Conservation (phyloP, 1,140 invertebrate genomes). For the Nasonia giraulti region DNA sequence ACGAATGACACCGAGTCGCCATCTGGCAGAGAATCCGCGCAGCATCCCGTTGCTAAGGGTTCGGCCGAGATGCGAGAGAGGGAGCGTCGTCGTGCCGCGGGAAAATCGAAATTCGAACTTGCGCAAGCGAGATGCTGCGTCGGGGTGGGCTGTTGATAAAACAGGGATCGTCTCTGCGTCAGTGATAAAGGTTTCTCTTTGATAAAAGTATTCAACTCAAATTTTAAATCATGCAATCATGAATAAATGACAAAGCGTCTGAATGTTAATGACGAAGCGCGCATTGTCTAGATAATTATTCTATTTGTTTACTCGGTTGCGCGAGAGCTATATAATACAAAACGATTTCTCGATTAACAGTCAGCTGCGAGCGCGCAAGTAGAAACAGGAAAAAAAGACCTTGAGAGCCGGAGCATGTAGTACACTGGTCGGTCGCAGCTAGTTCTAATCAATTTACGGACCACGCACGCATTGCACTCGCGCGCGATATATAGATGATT, state of each 20-base stretch:
- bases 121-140: neutral
- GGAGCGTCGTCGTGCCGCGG: constrained; percentile 38
- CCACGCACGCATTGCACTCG: constrained; percentile 19
- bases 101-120: constrained; percentile 42
- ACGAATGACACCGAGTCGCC: constrained; percentile 45
- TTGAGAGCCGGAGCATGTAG: neutral
- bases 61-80: constrained; percentile 41
- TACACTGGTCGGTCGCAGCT: neutral
- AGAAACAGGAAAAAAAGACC: constrained; percentile 13
- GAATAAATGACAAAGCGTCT: neutral
- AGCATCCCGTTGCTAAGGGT: constrained; percentile 48
- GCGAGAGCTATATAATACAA: too few relatives aligned
- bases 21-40: constrained; percentile 38
- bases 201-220: too few relatives aligned
- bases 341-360: neutral
- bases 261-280: neutral
- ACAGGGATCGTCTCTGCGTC: neutral
- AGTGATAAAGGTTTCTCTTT: neutral
- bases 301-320: neutral
- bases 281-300: neutral
- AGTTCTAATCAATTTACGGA: constrained; percentile 34
- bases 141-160: neutral
- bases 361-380: neutral
- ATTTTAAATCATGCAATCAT: too few relatives aligned
- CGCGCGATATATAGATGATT: constrained; percentile 44